These are phyloP conservation scores for Ellobius talpinus DNA, from an alignment of 2,113 vertebrate genomes.

Conservation along the genomic window DNA sequence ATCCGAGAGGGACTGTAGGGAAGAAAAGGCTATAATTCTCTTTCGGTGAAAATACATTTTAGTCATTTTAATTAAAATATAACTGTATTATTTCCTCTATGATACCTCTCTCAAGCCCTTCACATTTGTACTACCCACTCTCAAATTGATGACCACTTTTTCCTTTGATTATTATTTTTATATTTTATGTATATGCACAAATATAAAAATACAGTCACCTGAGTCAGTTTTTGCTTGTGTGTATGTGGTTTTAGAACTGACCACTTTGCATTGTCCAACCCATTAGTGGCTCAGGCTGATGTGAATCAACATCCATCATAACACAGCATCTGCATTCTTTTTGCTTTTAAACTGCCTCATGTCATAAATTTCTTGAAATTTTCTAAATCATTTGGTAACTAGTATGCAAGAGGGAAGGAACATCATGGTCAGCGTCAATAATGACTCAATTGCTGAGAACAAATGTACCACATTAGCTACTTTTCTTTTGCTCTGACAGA, in stretches of 20 bases:
- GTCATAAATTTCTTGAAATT: conserved; percentile 30
- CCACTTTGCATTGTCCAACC: neutral
- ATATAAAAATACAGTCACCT: neutral
- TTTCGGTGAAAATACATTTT: neutral
- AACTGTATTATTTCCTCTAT: neutral
- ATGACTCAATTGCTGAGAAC: conserved; percentile 16
- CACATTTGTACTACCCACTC: neutral
- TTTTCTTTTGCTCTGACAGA: neutral
- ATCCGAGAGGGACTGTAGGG: neutral
- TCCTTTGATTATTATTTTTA: neutral
- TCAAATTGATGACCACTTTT: neutral
- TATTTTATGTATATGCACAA: neutral
- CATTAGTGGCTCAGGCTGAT: neutral
- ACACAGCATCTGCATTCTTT: neutral
- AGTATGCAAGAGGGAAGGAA: conserved; percentile 20
- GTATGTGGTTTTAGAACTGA: neutral
- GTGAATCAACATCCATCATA: neutral
- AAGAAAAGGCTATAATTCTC: neutral
- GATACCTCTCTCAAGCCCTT: neutral
- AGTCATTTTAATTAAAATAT: neutral
- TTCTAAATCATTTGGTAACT: conserved; percentile 23
- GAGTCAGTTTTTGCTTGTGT: neutral
- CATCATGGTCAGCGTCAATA: neutral
- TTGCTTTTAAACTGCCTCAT: neutral
- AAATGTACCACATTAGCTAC: neutral